Base-by-base conservation (phyloP, 37 sponge, comb jelly and placozoan species). In the Halisarca cf. caerulea region DNA sequence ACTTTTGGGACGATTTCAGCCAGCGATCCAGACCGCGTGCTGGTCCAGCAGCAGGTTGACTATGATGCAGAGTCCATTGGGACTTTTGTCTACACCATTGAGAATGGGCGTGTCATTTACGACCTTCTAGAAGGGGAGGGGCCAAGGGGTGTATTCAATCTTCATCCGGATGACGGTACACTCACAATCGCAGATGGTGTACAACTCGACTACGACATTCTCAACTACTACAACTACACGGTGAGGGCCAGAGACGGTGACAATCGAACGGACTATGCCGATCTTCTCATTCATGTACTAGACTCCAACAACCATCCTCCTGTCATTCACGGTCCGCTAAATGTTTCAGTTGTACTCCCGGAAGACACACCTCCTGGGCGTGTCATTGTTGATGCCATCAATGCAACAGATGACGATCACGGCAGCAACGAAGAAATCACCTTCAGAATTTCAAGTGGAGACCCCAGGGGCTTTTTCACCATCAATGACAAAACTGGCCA, bases 361-460 rank as follows among this genome's bases (percentile, higher is more conserved):
- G 93, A 92, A 59, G 89, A 89, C 78, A 89, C 87, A 23, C 81
- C 62, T 0, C 42, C 79, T 60, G 93, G 89, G 3, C 78, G 39
- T 39, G 51, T 86, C 45, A 79, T 92, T 34, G 27, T 92, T 15
- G 86, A 83, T 21, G 70, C 14, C 17, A 89, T 92, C 34, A 92
- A 92, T 59, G 89, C 87, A 23, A 92, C 89, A 24, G 93, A 94
- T 79, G 70, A 0, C 27, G 94, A 94, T 60, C 18, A 73, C n/a
- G 83, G 83, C 32, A 47, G 41, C 6, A 95, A 95, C 86, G 80
- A 87, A 35, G 84, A 73, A 23, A 43, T 95, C 6, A 69, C 39
- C 0, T 92, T 78, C 45, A 25, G 37, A 34, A 92, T 92, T 33
- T 7, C 37, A 1, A 33, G 40, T 34, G 93, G 40, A 7, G 32